Evolutionary conservation across 2,113 vertebrate genomes (phyloP), one percentile per base, ranked within the genome.

Genomic region (Hylia prasina): DNA sequence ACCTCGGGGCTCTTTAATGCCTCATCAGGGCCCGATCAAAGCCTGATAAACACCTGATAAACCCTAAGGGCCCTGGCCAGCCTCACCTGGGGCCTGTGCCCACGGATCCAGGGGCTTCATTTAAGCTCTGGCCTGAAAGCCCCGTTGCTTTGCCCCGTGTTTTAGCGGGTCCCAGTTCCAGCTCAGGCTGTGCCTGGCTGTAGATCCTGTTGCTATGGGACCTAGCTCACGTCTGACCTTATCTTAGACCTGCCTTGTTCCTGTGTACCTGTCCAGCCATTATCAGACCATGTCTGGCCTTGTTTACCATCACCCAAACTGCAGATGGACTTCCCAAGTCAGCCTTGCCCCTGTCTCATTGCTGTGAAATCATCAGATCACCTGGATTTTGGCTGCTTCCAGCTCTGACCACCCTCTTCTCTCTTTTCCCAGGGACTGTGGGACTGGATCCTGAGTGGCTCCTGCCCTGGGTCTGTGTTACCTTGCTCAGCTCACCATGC

Each of bases 71-170:
- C 47, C 51, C 39, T 64, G 31, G 10, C 25, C n/a, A 77, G 50
- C 24, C 54, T 69, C 79, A 86, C 18, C 66, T 78, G 35, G 21
- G 21, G 39, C 9, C 27, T 66, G 56, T 23, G 33, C 40, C 9
- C 21, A 5, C 0, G 10, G 24, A 15, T 8, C 4, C 9, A 8
- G 44, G 16, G 68, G 17, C 7, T 9, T 4, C 7, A 39, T 73
- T 70, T 63, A 50, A 83, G 17, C 23, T 80, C 35, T 30, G 14
- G 30, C 12, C 42, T 35, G 23, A 85, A 47, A 35, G 10, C 2
- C 18, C 4, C 5, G 0, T 2, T 4, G 2, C 13, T 63, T 44
- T 0, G 2, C 4, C 11, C 11, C 0, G 0, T 30, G 14, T 10
- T 48, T 17, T 5, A 61, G 13, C 9, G 22, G 10, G 1, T 35